phyloP scores from a whole-genome alignment of 1,140 invertebrate genomes.

The Cataglyphis hispanica region DNA sequence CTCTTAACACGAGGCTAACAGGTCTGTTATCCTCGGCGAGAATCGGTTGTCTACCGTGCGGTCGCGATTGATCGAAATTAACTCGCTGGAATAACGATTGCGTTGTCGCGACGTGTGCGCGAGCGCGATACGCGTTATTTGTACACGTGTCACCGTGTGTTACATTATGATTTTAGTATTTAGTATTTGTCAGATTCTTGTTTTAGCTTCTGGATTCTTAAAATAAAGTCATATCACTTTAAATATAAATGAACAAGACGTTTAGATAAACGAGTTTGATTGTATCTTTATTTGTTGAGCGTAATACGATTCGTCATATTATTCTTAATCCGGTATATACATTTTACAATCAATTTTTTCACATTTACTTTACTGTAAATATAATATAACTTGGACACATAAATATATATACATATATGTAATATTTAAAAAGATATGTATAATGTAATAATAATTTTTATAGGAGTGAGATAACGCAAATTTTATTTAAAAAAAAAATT shows the following conservation, averaged over 20 bases:
- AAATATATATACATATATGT: no score
- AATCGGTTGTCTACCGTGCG: conserved; percentile 63
- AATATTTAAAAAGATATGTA: not conserved
- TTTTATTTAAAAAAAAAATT: conserved; percentile 2
- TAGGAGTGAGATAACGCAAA: not conserved
- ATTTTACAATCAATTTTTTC: not conserved
- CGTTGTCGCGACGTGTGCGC: conserved; percentile 42
- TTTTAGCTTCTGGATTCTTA: conserved; percentile 12
- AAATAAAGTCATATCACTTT: conserved; percentile 27
- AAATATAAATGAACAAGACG: not conserved
- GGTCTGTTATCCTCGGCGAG: conserved; percentile 78
- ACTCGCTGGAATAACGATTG: conserved; percentile 62
- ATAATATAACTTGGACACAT: no score
- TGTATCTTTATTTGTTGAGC: not conserved
- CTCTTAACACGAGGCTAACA: conserved; percentile 75
- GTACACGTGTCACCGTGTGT: conserved; percentile 51
- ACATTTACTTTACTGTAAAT: not conserved
- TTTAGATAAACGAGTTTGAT: not conserved
- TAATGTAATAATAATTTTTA: not conserved
- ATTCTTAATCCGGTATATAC: not conserved
- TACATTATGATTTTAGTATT: conserved; percentile 40
- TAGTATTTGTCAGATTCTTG: conserved; percentile 1
- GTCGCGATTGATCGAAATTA: conserved; percentile 72
- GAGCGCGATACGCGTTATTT: conserved; percentile 50
- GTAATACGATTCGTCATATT: not conserved